Evolutionary conservation across 1,140 invertebrate species (phyloP).

Genomic region (Megalopta genalis): DNA sequence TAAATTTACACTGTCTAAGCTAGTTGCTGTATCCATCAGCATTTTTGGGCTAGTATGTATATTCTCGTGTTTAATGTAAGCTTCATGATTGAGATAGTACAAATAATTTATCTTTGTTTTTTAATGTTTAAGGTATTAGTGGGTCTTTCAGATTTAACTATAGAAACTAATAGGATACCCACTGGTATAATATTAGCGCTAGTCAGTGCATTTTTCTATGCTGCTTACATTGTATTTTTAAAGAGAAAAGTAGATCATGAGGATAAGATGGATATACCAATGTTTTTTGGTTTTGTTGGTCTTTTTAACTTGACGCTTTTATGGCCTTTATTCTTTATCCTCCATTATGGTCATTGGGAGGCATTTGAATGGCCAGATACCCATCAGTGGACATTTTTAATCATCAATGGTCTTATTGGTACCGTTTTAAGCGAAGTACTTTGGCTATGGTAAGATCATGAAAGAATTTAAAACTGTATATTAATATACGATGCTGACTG

Average conservation of each 20-base stretch:
- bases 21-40: slow-evolving; percentile 88
- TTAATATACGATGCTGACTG: background rate
- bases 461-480: slow-evolving; percentile 3
- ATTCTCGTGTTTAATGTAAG: background rate
- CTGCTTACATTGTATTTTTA: slow-evolving; percentile 90
- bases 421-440: slow-evolving; percentile 92
- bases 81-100: background rate
- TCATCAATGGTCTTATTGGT: slow-evolving; percentile 92
- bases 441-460: slow-evolving; percentile 89
- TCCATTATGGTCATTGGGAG: slow-evolving; percentile 89
- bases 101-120: background rate
- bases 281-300: slow-evolving; percentile 96
- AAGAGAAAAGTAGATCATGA: slow-evolving; percentile 90
- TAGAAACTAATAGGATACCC: slow-evolving; percentile 82
- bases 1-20: slow-evolving; percentile 90
- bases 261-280: slow-evolving; percentile 92
- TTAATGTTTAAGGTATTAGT: slow-evolving; percentile 83
- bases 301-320: slow-evolving; percentile 89
- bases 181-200: slow-evolving; percentile 88
- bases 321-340: slow-evolving; percentile 92
- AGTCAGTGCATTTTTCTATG: slow-evolving; percentile 91
- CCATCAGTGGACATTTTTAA: slow-evolving; percentile 88
- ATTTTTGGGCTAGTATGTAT: slow-evolving; percentile 87
- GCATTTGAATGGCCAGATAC: slow-evolving; percentile 90
- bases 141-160: slow-evolving; percentile 84